Base-by-base conservation (phyloP, 2,888 invertebrate genomes). In the Rutpela maculata region DNA sequence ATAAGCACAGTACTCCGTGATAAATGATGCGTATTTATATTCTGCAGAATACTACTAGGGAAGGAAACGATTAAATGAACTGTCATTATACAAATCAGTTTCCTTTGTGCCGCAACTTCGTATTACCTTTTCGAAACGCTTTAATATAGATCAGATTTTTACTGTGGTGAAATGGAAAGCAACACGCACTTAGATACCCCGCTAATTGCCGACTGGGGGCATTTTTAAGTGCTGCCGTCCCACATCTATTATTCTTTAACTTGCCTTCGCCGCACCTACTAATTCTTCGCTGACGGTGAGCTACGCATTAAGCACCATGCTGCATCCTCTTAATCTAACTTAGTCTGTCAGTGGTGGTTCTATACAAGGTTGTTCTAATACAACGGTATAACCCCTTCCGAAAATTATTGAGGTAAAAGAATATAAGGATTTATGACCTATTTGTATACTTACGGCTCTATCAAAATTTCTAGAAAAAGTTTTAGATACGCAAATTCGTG, bases 41-140 rank as follows among this genome's bases (percentile, higher is more conserved):
- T 35, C 31, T 7, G n/a, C n/a, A 15, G 50, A 15, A 50, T n/a
- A 50, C 50, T n/a, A n/a, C 50, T 7, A 6, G 50, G 50, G 50
- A 50, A 50, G 50, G n/a, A 50, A 50, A n/a, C n/a, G 50, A 50
- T 15, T 50, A 50, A 50, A 50, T 50, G 43, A 43, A 50, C 50
- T 50, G 50, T 7, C 50, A 50, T 50, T 50, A 50, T n/a, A 50
- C 50, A 50, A 50, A 50, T 50, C 50, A 50, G 50, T 50, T 50
- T 50, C n/a, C 50, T 50, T 50, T 50, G 50, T 50, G n/a, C 50
- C 15, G n/a, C 50, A 50, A 50, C 50, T 50, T n/a, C 50, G n/a
- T n/a, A 50, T 50, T 50, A 50, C 50, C 50, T 50, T n/a, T 50
- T 50, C 50, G 50, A n/a, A 50, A 50, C n/a, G 50, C 50, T 50